Evolutionary conservation across 2,888 invertebrate genomes (phyloP), one percentile per base, ranked within the genome.

Genomic region (Byasa hedistus): DNA sequence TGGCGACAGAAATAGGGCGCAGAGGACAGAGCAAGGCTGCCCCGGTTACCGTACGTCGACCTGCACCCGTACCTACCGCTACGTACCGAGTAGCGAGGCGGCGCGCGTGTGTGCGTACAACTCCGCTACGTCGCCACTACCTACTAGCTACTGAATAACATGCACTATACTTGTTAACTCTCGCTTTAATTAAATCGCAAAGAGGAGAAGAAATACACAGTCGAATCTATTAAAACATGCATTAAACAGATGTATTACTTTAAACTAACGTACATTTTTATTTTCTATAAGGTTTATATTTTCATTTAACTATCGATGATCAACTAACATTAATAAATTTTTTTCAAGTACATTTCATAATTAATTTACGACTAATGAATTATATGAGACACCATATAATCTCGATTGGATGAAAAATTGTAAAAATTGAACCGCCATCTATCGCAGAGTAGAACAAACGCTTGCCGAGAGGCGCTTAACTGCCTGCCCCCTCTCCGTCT

Each of bases 11-110:
- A 91, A 91, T 91, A 91, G 91, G 90, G 87, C 91, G 85, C 89
- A 83, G 91, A 91, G 91, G 91, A 90, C 91, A 86, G 87, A 88
- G 89, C 91, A 91, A 91, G 91, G 91, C 91, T 91, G 91, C 88
- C 89, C 91, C 76, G 85, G 88, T 89, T 91, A 81, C 71, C 83
- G 91, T 87, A 78, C 91, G 85, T 80, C 87, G 90, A 91, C 90
- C 91, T 82, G 83, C 69, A 77, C 78, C 75, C 78, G 77, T 81
- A 80, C 80, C 80, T 80, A 83, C 79, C 77, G 75, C 72, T 71
- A 74, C 76, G 77, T 75, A 75, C 75, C 12, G 39, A 12, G 12
- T 3, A 15, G 12, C 78, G 68, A 72, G 73, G 72, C 66, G 66
- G 61, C 71, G 72, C 67, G 70, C 66, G 70, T 74, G 77, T 79